Conservation (phyloP, 2,888 invertebrate species). For the Calameuta idolon region DNA sequence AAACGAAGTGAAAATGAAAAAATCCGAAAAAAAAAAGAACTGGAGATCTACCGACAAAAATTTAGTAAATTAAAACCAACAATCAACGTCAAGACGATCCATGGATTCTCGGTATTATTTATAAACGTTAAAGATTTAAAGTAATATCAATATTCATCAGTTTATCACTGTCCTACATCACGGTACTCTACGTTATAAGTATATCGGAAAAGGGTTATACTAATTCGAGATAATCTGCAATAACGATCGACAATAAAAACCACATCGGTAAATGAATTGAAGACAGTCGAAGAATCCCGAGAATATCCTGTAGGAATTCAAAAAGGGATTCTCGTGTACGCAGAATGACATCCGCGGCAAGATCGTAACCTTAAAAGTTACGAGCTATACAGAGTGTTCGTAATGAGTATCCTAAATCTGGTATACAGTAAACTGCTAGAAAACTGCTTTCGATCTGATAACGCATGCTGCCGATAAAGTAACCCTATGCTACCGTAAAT, state of each 20-base stretch:
- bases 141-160: background rate
- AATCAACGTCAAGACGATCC: background rate
- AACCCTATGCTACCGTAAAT: slow-evolving; percentile 7
- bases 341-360: background rate
- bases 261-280: background rate
- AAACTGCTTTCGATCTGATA: slow-evolving; percentile 35
- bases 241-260: background rate
- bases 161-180: background rate
- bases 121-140: background rate
- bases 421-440: slow-evolving; percentile 32
- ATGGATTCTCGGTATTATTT: background rate
- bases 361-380: background rate
- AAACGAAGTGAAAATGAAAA: background rate
- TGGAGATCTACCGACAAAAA: background rate
- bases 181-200: background rate
- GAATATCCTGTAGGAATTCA: background rate
- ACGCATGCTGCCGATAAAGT: slow-evolving; percentile 34
- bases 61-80: background rate
- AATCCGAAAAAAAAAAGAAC: background rate
- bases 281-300: background rate
- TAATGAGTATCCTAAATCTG: slow-evolving; percentile 36
- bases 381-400: background rate
- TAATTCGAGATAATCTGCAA: background rate
- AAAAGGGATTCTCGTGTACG: background rate
- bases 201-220: background rate